Conservation (phyloP, 2,888 invertebrate species). For the Heliconius ismenius region DNA sequence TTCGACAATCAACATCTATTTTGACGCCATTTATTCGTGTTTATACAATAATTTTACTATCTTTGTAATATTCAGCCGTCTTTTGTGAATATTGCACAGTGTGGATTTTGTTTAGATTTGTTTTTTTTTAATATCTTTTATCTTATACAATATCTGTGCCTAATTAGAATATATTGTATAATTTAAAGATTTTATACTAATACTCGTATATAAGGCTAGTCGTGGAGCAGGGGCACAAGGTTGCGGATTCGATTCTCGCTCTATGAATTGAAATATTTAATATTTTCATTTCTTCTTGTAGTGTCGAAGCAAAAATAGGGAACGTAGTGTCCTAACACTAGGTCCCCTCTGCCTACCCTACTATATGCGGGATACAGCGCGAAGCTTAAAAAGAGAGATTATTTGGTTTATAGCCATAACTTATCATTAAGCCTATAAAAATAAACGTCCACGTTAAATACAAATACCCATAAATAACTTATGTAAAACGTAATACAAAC, state of each 20-base stretch:
- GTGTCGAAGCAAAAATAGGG: neutral
- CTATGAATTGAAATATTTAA: neutral
- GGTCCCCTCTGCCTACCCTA: neutral
- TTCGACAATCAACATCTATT: constrained; percentile 54
- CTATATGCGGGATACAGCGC: neutral
- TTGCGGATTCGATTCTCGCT: neutral
- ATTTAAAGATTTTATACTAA: too few relatives aligned
- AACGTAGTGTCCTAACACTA: neutral
- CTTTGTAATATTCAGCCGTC: constrained; percentile 3
- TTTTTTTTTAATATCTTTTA: neutral
- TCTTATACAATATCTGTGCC: neutral
- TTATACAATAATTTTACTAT: constrained; percentile 26
- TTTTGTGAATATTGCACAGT: neutral
- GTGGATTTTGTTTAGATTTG: neutral
- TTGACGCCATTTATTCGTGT: constrained; percentile 30
- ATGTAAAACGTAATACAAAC: constrained; percentile 39
- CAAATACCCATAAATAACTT: constrained; percentile 9
- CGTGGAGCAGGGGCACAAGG: too few relatives aligned
- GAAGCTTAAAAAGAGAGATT: neutral
- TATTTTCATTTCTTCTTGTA: neutral
- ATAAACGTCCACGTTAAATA: neutral
- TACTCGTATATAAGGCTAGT: too few relatives aligned
- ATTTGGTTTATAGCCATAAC: neutral
- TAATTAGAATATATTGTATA: neutral
- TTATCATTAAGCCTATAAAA: neutral